Conservation (phyloP, 2,888 invertebrate species). For the Tyria jacobaeae region DNA sequence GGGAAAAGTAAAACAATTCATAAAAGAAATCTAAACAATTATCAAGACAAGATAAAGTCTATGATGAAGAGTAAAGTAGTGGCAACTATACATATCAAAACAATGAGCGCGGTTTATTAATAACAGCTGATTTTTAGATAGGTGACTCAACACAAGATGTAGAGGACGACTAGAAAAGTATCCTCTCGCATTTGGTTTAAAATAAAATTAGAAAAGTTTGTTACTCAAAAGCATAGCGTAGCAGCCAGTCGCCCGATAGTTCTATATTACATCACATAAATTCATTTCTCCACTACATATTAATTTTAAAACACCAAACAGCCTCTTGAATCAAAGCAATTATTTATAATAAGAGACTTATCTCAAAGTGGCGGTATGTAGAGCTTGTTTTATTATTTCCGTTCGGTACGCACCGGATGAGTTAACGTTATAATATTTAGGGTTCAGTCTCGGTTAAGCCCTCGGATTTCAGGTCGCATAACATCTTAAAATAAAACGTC, state of each 20-base stretch:
- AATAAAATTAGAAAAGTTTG: neutral
- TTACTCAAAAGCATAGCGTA: neutral
- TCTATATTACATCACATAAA: conserved; percentile 19
- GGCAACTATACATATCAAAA: too few relatives aligned
- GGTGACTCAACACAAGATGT: too few relatives aligned
- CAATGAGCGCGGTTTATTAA: too few relatives aligned
- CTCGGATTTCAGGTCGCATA: too few relatives aligned
- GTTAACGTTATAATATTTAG: conserved; percentile 49
- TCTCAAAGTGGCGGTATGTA: conserved; percentile 46
- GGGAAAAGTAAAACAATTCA: too few relatives aligned
- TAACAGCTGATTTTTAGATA: too few relatives aligned
- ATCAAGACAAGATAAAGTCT: too few relatives aligned
- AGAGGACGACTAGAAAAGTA: too few relatives aligned
- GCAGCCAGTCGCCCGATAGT: neutral
- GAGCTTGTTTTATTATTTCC: conserved; percentile 53
- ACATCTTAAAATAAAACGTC: neutral
- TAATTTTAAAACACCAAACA: conserved; percentile 40
- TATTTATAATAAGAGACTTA: conserved; percentile 51
- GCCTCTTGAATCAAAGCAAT: conserved; percentile 44
- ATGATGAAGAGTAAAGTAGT: too few relatives aligned
- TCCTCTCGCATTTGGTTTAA: too few relatives aligned
- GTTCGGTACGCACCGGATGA: conserved; percentile 45
- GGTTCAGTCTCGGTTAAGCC: conserved; percentile 13
- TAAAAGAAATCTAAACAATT: too few relatives aligned
- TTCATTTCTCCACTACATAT: conserved; percentile 28